Percentiles rank a stretch among this genome's conserved stretches.
Evolutionary conservation across 1,140 invertebrate species (phyloP).

Genomic region (Diorhabda sublineata): DNA sequence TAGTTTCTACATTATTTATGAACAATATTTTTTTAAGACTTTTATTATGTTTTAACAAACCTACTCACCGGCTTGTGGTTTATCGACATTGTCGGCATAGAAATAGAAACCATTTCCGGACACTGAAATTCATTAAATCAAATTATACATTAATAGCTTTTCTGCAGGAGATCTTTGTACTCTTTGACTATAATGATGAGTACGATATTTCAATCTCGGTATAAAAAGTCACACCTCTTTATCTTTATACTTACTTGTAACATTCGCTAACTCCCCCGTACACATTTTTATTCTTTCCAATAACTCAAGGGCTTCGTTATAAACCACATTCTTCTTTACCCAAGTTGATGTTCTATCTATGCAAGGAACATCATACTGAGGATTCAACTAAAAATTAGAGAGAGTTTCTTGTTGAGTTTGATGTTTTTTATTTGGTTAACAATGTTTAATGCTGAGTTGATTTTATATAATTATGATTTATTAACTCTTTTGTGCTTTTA

Average conservation of each 20-base stretch:
- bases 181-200: neutral
- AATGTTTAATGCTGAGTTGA: no score
- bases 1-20: no score
- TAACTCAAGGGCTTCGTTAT: conserved; percentile 27
- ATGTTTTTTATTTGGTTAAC: no score
- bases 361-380: conserved; percentile 25
- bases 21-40: no score
- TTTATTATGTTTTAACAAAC: no score
- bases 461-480: no score
- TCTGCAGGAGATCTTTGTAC: neutral
- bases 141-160: conserved; percentile 9
- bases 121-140: conserved; percentile 12
- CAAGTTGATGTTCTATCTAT: conserved; percentile 28
- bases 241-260: conserved; percentile 5
- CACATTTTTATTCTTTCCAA: conserved; percentile 21
- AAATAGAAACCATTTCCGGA: conserved; percentile 1
- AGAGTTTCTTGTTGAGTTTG: neutral
- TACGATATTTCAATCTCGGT: neutral
- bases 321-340: conserved; percentile 32
- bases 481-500: neutral
- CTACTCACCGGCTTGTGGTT: conserved; percentile 10
- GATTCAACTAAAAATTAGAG: conserved; percentile 24
- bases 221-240: neutral
- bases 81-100: conserved; percentile 10
- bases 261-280: conserved; percentile 21